These are phyloP conservation scores for Girardinichthys multiradiatus DNA, from an alignment of 2,113 vertebrate species.

Conservation along the genomic window DNA sequence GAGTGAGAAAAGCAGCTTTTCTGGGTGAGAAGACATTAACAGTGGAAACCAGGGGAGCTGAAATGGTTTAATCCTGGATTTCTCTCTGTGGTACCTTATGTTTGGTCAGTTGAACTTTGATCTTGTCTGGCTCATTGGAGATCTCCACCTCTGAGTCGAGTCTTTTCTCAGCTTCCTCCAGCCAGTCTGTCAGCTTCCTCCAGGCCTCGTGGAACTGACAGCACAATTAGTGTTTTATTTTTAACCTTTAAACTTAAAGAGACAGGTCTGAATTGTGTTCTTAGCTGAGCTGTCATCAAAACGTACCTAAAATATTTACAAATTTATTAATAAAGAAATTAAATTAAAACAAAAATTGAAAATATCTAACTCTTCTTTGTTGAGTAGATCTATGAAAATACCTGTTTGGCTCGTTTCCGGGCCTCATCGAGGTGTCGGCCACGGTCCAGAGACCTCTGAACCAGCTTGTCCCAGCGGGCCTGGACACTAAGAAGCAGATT, in stretches of 20 bases:
- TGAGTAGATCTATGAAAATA: constrained; percentile 40
- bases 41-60: accelerated
- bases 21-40: neutral
- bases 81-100: constrained; percentile 86
- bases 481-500: constrained; percentile 97
- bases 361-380: neutral
- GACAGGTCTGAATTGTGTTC: too few species aligned
- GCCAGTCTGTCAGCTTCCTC: constrained; percentile 96
- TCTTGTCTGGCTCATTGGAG: constrained; percentile 98
- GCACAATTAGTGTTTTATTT: neutral
- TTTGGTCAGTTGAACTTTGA: constrained; percentile 95
- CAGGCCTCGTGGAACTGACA: constrained; percentile 95
- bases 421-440: constrained; percentile 94
- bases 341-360: too few species aligned
- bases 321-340: too few species aligned
- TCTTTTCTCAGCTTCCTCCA: constrained; percentile 95
- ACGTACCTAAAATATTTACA: too few species aligned
- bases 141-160: constrained; percentile 97
- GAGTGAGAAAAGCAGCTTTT: neutral
- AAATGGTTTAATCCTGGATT: neutral
- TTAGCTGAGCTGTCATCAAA: too few species aligned
- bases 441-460: constrained; percentile 94
- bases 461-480: constrained; percentile 97
- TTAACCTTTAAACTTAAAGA: neutral
- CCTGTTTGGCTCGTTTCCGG: constrained; percentile 97